Percentiles rank a stretch among this genome's conserved stretches.
Evolutionary conservation across 2,888 invertebrate genomes (phyloP).

Genomic region (Calliscelio sp.): DNA sequence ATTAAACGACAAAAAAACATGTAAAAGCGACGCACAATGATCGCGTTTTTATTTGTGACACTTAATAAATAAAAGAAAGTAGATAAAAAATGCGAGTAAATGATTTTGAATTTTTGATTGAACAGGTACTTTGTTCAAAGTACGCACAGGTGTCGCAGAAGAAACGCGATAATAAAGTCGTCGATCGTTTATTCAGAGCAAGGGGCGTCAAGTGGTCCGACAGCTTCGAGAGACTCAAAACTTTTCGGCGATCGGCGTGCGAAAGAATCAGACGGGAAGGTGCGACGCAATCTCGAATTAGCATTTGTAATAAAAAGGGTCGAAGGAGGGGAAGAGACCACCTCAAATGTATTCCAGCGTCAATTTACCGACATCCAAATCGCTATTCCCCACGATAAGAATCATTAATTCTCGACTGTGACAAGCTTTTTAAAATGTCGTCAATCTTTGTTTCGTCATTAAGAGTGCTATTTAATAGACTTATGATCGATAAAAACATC

Average conservation of each 20-base stretch:
- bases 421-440: constrained; percentile 21
- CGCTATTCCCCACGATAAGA: constrained; percentile 41
- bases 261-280: constrained; percentile 42
- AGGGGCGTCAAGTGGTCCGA: constrained; percentile 76
- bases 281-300: constrained; percentile 76
- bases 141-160: constrained; percentile 69
- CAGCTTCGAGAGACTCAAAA: constrained; percentile 67
- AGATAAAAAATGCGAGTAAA: no score
- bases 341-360: constrained; percentile 76
- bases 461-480: no score
- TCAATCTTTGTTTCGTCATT: no score
- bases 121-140: constrained; percentile 43
- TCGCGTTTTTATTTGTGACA: constrained; percentile 32
- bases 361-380: constrained; percentile 50
- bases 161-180: constrained; percentile 77
- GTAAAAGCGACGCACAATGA: constrained; percentile 27
- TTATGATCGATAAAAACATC: neutral
- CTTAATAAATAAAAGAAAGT: neutral
- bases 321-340: constrained; percentile 75
- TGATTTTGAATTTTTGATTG: constrained; percentile 8
- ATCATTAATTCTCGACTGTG: constrained; percentile 30
- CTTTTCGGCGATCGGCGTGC: constrained; percentile 66
- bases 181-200: constrained; percentile 75
- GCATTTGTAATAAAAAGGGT: constrained; percentile 81
- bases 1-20: neutral